Evolutionary conservation across 2,797 vertebrate species (phyloP).

Genomic region (Cynodonichthys magdalenae): DNA sequence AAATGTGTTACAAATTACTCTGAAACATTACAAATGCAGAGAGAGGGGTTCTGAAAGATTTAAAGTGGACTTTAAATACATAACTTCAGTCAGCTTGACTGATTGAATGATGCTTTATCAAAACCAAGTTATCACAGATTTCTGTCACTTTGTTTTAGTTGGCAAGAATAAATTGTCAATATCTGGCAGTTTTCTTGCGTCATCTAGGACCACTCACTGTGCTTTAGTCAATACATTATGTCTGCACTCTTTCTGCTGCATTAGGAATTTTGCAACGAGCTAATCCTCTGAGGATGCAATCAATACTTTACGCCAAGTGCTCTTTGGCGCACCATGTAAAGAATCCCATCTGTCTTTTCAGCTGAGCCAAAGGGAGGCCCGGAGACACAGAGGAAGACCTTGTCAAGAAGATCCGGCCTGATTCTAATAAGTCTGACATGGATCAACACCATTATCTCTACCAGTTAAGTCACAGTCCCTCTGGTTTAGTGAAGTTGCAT

Average conservation of each 20-base stretch:
- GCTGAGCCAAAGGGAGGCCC: slow-evolving; percentile 48
- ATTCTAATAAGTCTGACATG: slow-evolving; percentile 7
- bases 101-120: slow-evolving; percentile 2
- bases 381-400: slow-evolving; percentile 33
- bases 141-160: slow-evolving; percentile 15
- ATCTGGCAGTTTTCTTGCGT: slow-evolving; percentile 6
- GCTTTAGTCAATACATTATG: slow-evolving; percentile 13
- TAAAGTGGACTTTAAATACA: background rate
- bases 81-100: slow-evolving; percentile 1
- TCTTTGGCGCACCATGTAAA: slow-evolving; percentile 53
- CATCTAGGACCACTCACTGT: background rate
- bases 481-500: slow-evolving; percentile 1
- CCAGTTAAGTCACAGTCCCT: slow-evolving; percentile 1
- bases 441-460: slow-evolving; percentile 2
- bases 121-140: background rate
- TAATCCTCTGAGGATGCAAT: slow-evolving; percentile 51
- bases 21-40: background rate
- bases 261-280: slow-evolving; percentile 54
- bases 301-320: slow-evolving; percentile 45
- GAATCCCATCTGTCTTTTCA: slow-evolving; percentile 61
- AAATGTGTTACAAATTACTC: background rate
- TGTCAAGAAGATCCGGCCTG: slow-evolving; percentile 37
- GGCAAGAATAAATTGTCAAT: background rate
- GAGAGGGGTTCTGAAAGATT: background rate
- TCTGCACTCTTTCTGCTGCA: slow-evolving; percentile 18